A percentile compares a stretch with the other conserved stretches of the same genome.
Evolutionary conservation across 2,113 vertebrate genomes (phyloP).

Genomic region (Tyto alba): DNA sequence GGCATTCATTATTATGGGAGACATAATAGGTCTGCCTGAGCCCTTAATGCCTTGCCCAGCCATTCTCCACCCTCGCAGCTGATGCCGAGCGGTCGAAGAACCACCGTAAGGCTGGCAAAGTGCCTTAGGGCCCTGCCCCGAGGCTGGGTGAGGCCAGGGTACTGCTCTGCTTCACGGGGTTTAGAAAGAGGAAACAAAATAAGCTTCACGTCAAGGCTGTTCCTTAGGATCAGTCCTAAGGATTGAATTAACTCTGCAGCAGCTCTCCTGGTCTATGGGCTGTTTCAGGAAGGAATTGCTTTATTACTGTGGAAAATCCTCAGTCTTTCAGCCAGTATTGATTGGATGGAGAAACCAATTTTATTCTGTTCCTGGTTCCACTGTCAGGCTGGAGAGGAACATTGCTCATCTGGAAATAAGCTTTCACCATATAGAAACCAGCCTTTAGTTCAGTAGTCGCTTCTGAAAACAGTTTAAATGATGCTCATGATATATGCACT

Average conservation of each 20-base stretch:
- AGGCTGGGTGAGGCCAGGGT: neutral
- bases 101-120: neutral
- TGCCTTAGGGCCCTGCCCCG: no score
- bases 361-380: neutral
- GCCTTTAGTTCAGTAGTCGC: neutral
- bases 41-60: neutral
- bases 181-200: neutral
- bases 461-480: neutral
- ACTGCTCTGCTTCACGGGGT: neutral
- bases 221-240: neutral
- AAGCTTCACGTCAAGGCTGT: neutral
- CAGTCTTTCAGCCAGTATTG: neutral
- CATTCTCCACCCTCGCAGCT: neutral
- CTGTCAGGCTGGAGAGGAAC: neutral
- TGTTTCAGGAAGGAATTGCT: neutral
- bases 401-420: neutral
- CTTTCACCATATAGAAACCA: neutral
- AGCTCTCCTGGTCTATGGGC: neutral
- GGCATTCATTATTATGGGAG: neutral
- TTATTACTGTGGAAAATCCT: neutral
- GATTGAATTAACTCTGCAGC: neutral
- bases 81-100: neutral
- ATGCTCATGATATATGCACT: neutral
- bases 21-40: neutral
- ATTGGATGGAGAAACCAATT: neutral